A percentile compares a stretch with the other conserved stretches of the same genome.
phyloP scores from a whole-genome alignment of 1,140 invertebrate genomes.

The Ridgeia piscesae region DNA sequence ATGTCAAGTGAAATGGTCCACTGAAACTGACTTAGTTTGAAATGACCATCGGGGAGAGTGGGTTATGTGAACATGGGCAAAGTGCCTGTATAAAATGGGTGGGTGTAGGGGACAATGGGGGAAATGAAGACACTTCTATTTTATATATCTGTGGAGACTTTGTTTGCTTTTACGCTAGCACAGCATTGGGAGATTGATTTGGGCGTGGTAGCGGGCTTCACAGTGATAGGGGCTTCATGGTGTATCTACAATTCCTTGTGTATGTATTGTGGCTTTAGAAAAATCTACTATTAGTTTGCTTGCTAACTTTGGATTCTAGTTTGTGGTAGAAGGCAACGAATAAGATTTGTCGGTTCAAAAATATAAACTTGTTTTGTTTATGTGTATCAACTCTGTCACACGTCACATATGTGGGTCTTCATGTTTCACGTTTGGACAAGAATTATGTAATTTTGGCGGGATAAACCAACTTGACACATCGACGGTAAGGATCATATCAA shows the following conservation, averaged over 20 bases:
- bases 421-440: too few relatives aligned
- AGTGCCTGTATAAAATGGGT: neutral
- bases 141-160: conserved; percentile 12
- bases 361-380: neutral
- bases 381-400: neutral
- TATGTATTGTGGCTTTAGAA: neutral
- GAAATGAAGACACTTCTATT: neutral
- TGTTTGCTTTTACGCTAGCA: conserved; percentile 13
- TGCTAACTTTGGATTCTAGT: neutral
- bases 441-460: too few relatives aligned
- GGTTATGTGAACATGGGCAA: neutral
- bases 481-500: too few relatives aligned
- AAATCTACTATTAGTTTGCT: neutral
- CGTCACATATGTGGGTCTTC: too few relatives aligned
- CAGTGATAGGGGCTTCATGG: too few relatives aligned
- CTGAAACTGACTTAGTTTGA: too few relatives aligned
- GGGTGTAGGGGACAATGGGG: neutral
- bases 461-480: too few relatives aligned
- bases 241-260: neutral
- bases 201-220: too few relatives aligned
- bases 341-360: neutral
- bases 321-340: too few relatives aligned
- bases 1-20: too few relatives aligned
- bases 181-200: neutral
- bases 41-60: neutral